phyloP scores from a whole-genome alignment of 1,140 invertebrate genomes.

The Antheraea mylitta region DNA sequence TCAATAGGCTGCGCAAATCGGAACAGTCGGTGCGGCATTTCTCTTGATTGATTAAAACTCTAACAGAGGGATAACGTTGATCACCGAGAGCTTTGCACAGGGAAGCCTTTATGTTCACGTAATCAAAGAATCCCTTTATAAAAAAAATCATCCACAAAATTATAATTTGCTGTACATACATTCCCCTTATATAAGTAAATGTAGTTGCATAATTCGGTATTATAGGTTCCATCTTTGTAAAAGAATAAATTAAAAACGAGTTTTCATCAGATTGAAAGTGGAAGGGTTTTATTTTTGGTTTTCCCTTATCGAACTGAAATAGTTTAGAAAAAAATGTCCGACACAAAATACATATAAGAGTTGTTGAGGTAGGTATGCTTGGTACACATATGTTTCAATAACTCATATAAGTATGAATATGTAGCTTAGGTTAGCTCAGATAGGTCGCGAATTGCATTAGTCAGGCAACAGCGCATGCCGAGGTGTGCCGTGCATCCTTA shows the following conservation, averaged over 20 bases:
- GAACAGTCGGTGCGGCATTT: constrained; percentile 27
- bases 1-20: constrained; percentile 3
- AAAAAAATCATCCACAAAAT: constrained; percentile 16
- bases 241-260: neutral
- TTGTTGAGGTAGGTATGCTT: too few species aligned
- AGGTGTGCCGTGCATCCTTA: too few species aligned
- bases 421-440: too few species aligned
- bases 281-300: too few species aligned
- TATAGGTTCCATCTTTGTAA: neutral
- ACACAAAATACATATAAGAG: too few species aligned
- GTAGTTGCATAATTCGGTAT: neutral
- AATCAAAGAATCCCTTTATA: constrained; percentile 70
- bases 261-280: too few species aligned
- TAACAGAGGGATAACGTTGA: constrained; percentile 74
- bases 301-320: too few species aligned
- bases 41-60: constrained; percentile 74
- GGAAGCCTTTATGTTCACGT: constrained; percentile 69
- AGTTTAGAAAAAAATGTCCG: too few species aligned
- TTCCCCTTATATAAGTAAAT: neutral
- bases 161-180: neutral
- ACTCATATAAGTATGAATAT: too few species aligned
- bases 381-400: too few species aligned
- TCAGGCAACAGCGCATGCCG: too few species aligned
- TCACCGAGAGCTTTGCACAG: constrained; percentile 57
- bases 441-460: too few species aligned